Evolutionary conservation across 2,888 invertebrate genomes (phyloP), one percentile per base, ranked within the genome.

Genomic region (Agrilus biguttatus): DNA sequence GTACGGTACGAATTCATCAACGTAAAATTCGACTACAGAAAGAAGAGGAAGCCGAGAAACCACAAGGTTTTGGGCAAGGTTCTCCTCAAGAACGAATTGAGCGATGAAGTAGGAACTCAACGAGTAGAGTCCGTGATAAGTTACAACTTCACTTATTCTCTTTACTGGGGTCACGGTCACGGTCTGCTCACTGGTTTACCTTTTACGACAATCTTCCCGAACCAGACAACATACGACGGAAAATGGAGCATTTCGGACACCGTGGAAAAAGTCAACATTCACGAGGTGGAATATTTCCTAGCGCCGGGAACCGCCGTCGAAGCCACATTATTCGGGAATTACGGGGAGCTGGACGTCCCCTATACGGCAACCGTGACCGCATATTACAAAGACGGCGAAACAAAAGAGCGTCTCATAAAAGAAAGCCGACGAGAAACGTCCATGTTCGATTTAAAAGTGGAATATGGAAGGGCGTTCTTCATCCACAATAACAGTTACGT

Each of bases 261-360:
- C 39, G 70, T 69, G 40, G 65, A 70, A 14, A 72, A 68, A 49
- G 75, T 78, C 5, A 74, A 74, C 47, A 76, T 73, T 35, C 71
- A 82, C 14, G 75, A 78, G 57, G 73, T 79, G 46, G 74, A 72
- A 55, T 57, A 56, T 43, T 56, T 55, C 39, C 65, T 89, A 43
- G 77, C 79, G 59, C 80, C 83, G 4, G 87, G 84, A 23, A 88
- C 88, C 0, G 86, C 80, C 2, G 78, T 86, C 40, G 88, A 89
- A 61, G 84, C 88, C 0, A 85, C 84, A 0, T 71, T 89, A 14
- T 71, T 70, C 41, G 88, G 83, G 2, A 81, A 82, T 56, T 74
- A 78, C 53, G 80, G 83, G 1, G 78, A 80, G 46, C 71, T 78
- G 42, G 86, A 88, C 52, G 74, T 80, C 1, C 83, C 82, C 28